These are phyloP conservation scores for Tubulanus polymorphus DNA, from an alignment of 2,888 invertebrate genomes.

Conservation along the genomic window DNA sequence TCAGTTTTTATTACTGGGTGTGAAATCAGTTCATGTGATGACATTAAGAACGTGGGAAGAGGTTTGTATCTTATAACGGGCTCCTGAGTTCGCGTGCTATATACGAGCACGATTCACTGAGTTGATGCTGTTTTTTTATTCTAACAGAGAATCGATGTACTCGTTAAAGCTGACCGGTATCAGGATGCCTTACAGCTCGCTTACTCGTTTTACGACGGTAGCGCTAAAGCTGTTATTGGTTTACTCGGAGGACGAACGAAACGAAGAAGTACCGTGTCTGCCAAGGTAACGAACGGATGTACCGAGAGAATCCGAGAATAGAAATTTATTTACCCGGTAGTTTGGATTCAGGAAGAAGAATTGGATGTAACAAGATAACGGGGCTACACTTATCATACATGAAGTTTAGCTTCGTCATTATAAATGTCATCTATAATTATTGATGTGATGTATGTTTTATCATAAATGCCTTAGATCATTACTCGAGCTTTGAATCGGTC, in stretches of 20 bases:
- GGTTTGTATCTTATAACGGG: slow-evolving; percentile 34
- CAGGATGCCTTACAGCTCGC: slow-evolving; percentile 62
- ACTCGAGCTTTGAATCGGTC: too few species aligned
- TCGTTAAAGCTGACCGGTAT: slow-evolving; percentile 58
- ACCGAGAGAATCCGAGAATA: not conserved
- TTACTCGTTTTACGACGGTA: slow-evolving; percentile 62
- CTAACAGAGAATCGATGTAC: slow-evolving; percentile 54
- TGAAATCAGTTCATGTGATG: slow-evolving; percentile 61
- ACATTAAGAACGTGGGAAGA: slow-evolving; percentile 57
- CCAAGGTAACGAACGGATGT: too few species aligned
- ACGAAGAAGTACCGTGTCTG: slow-evolving; percentile 35
- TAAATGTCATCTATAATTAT: too few species aligned
- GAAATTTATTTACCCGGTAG: not conserved
- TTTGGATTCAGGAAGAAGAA: too few species aligned
- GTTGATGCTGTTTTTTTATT: too few species aligned
- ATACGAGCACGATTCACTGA: not conserved
- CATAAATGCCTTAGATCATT: too few species aligned
- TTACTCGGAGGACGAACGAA: slow-evolving; percentile 33
- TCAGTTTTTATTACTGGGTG: slow-evolving; percentile 69
- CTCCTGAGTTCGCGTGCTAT: not conserved
- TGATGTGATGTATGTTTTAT: too few species aligned
- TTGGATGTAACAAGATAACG: too few species aligned
- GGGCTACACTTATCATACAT: too few species aligned
- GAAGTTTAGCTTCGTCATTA: too few species aligned
- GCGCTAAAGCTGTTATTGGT: slow-evolving; percentile 61